A percentile compares a stretch with the other conserved stretches of the same genome.
These are phyloP conservation scores for Euschistus heros DNA, from an alignment of 1,140 invertebrate genomes.

Conservation along the genomic window DNA sequence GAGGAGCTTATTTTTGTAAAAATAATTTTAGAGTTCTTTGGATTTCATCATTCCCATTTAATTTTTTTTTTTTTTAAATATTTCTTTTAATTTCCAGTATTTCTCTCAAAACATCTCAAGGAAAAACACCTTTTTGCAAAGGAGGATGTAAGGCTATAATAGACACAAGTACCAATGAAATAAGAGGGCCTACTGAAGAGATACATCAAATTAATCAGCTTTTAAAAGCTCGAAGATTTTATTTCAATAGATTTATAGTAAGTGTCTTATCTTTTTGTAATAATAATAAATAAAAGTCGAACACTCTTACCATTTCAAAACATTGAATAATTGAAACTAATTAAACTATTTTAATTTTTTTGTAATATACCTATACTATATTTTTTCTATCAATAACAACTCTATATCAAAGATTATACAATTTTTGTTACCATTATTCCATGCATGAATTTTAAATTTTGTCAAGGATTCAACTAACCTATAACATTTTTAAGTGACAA, in stretches of 20 bases:
- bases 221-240: slow-evolving; percentile 10
- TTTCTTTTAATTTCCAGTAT: too few species aligned
- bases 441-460: too few species aligned
- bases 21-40: too few species aligned
- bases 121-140: neutral
- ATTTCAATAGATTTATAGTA: slow-evolving; percentile 12
- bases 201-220: slow-evolving; percentile 13
- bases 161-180: slow-evolving; percentile 4
- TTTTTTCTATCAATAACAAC: neutral
- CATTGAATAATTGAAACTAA: neutral
- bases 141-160: slow-evolving; percentile 11
- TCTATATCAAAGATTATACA: too few species aligned
- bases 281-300: neutral
- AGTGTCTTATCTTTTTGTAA: neutral
- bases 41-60: too few species aligned
- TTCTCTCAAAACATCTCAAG: too few species aligned
- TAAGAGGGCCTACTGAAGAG: slow-evolving; percentile 12
- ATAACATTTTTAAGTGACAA: too few species aligned
- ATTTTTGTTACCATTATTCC: neutral
- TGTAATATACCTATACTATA: neutral
- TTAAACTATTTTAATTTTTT: neutral
- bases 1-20: too few species aligned
- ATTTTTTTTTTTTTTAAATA: too few species aligned
- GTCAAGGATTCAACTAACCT: too few species aligned
- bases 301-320: neutral